phyloP scores from a whole-genome alignment of 2,888 invertebrate species.

The Drosophila dives region DNA sequence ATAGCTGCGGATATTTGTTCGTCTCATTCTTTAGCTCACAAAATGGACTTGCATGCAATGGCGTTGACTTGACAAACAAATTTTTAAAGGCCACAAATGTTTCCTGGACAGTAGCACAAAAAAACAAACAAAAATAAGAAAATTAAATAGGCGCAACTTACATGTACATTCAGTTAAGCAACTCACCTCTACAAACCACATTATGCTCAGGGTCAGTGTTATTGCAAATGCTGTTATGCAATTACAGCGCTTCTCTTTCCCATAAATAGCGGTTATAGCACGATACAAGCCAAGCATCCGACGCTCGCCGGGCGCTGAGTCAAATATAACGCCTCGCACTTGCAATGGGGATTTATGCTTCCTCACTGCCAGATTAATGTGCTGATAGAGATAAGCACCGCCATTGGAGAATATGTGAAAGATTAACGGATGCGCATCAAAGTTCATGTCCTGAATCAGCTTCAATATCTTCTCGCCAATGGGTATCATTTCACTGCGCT shows the following conservation, averaged over 20 bases:
- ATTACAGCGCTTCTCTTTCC: constrained; percentile 86
- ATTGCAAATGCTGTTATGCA: constrained; percentile 86
- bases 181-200: constrained; percentile 87
- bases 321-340: constrained; percentile 88
- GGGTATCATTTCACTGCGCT: constrained; percentile 87
- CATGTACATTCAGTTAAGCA: background rate
- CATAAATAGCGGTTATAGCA: constrained; percentile 88
- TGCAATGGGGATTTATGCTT: constrained; percentile 86
- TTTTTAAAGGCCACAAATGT: constrained; percentile 83
- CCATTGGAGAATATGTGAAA: constrained; percentile 91
- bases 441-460: constrained; percentile 88
- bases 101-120: constrained; percentile 81
- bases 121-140: background rate
- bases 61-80: constrained; percentile 83
- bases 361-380: constrained; percentile 88
- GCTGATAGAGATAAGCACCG: constrained; percentile 89
- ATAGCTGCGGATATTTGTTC: constrained; percentile 89
- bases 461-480: constrained; percentile 89
- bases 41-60: constrained; percentile 87
- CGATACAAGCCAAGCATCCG: constrained; percentile 86
- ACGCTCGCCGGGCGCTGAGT: constrained; percentile 89
- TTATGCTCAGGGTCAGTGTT: constrained; percentile 86
- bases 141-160: background rate
- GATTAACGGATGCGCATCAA: constrained; percentile 89
- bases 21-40: constrained; percentile 87